Base-by-base conservation (phyloP, 2,113 vertebrate species). In the Hippopotamus amphibius region DNA sequence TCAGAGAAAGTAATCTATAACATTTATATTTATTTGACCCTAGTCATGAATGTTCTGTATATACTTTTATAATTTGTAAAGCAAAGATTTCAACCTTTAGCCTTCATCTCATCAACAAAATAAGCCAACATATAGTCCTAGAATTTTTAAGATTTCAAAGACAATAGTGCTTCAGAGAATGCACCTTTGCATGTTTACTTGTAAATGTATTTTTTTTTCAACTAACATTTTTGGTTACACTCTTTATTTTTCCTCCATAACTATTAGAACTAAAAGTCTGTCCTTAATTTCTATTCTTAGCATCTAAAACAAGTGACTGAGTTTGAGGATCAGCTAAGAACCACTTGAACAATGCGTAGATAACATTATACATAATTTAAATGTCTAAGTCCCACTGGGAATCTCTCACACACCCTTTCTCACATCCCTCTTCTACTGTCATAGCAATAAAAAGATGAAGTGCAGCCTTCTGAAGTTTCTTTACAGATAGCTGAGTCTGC, bases 351-450 rank as follows among this genome's bases (percentile, higher is more conserved):
- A 98, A 95, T 71, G 93, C 92, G 96, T 97, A 97, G 87, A 97
- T 97, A 98, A 98, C 98, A 57, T 57, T 57, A 57, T 57, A 97
- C 93, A 98, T 98, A 98, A 98, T 98, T 98, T 98, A 98, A 98
- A 93, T 97, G 88, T 84, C 83, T 88, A 97, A 97, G 93, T 98
- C 98, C 97, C 98, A 97, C 82, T 96, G 87, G 98, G 95, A 88
- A 98, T 97, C 82, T 95, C 93, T 98, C 91, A 86, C 88, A 96
- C 71, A 98, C 94, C 91, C 79, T 92, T 97, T 97, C 94, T 98
- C 84, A 97, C 69, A n/a, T 89, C 83, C 63, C 84, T 96, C 63
- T 95, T 79, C 95, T 88, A 93, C 81, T 98, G 92, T 97, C 97
- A 93, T 48, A 97, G 95, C 81, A 97, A 96, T 97, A 95, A 97